Evolutionary conservation across 2,113 vertebrate genomes (phyloP), one percentile per base, ranked within the genome.

Genomic region (Larimichthys crocea): DNA sequence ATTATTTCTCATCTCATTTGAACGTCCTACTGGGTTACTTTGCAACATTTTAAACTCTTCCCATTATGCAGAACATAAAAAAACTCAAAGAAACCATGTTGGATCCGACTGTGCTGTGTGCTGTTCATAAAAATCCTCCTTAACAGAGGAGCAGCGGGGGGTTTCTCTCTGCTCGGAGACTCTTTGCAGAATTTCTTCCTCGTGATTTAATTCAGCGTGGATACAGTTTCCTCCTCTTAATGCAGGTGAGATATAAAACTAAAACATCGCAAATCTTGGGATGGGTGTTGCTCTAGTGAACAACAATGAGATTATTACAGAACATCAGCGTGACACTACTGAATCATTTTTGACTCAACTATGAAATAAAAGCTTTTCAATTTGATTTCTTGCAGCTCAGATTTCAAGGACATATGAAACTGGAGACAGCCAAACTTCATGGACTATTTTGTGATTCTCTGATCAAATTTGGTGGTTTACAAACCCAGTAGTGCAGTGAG

Each of bases 1-100:
- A 56, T 82, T 86, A 67, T 57, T 73, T 86, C 59, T 68, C 67
- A 86, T 88, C 76, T 87, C 66, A 57, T 78, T 65, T 50, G 55
- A 65, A 70, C 56, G 20, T 52, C 70, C 56, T 68, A 66, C 46
- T 50, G 66, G 20, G 79, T 53, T 53, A 74, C 31, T 52, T 70
- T 60, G 26, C 10, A 67, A 66, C 26, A 35, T 71, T 75, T 83
- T 50, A 73, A 86, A 74, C 57, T 56, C 40, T 70, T 42, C 22
- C 55, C 29, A 71, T 80, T 73, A 79, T 63, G 68, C 19, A 35
- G 26, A 78, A 50, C 9, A 55, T 5, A n/a, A 80, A 79, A 66
- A 66, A 19, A 16, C 22, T 31, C 10, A 5, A 59, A 64, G 65
- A 55, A 26, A 44, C 20, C 12, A 14, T 53, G 60, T 48, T 52